Base-by-base conservation (phyloP, 2,888 invertebrate genomes). In the Diplolepis rosae region DNA sequence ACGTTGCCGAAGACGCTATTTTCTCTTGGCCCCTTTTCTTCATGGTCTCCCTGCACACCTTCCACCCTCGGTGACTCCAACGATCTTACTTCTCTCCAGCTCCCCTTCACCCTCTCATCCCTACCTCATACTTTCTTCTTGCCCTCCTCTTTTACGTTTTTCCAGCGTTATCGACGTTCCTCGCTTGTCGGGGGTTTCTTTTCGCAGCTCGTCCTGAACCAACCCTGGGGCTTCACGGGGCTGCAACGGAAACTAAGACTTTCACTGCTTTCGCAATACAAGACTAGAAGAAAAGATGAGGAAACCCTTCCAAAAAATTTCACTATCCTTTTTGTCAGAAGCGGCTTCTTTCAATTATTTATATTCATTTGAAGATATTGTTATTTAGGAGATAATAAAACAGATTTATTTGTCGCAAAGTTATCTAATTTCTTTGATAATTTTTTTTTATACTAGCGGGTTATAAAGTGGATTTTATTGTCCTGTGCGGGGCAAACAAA, bases 131-230 rank as follows among this genome's bases (percentile, higher is more conserved):
- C 78, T 79, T 76, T 79, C 77, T 78, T 65, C 73, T 66, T 68
- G 74, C 75, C 75, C 77, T 75, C 79, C 81, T 80, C 83, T 84
- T 87, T 84, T 83, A 83, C 85, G 84, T 86, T 88, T 87, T 86
- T 86, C 84, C 86, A 77, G 81, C 86, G 84, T 86, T 88, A 88
- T 88, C 87, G 88, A 88, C 87, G 84, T 86, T 85, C 83, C 79
- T 80, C 80, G 70, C 76, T 78, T 80, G 81, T 81, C 80, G 74
- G 78, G 78, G 77, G 79, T 80, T 83, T 85, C 82, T 82, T 83
- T 84, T 82, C 81, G 77, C 74, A 77, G 77, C 73, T 78, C 75
- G 76, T 79, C 74, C 81, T 80, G 32, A 56, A 32, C 35, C 56
- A 56, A 56, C 56, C 54, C 56, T 39, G 54, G 50, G 39, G 68